Evolutionary conservation across 1,140 invertebrate species (phyloP), one percentile per base, ranked within the genome.

Genomic region (Capitella teleta): DNA sequence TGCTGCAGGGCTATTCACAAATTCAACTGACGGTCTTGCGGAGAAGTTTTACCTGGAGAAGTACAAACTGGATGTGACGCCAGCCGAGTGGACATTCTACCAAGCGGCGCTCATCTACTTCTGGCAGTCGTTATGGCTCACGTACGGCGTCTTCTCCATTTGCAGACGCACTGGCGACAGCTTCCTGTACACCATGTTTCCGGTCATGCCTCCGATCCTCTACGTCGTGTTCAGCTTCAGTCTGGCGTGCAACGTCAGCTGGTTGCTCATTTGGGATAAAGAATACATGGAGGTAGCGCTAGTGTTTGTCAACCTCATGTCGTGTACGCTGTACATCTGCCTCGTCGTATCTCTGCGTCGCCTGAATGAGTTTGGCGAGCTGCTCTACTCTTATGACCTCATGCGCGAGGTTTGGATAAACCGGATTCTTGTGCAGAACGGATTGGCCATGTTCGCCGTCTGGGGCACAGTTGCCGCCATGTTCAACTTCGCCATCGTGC

Each of bases 391-490:
- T 0, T n/a, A 5, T 8, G 25, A 19, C 18, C 25, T 51, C 21
- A 19, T 6, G 16, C 26, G 42, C 14, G 50, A 52, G 8, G 46
- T 52, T 34, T 63, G 58, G 60, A 44, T 68, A 14, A 57, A 66
- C 12, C 43, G 60, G 19, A 43, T 67, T 14, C 50, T 68, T 18
- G 56, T 68, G 14, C 61, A 68, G 45, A 70, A 70, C 53, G 65
- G 66, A 12, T 47, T 70, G 14, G 61, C 60, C 5, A 56, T 68
- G 34, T 69, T 68, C 52, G 68, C 63, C 0, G 57, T 60, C 4
- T 68, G 64, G 65, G 57, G 60, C 3, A 59, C 59, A 3, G 49
- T 70, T 2, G 66, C 66, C n/a, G 59, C 64, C 5, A 46, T 66
- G 2, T 42, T 68, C 6, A 69, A 66, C 47, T 46, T 66, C 37